Evolutionary conservation across 1,140 invertebrate species (phyloP).

Genomic region (Leucophenga varia): DNA sequence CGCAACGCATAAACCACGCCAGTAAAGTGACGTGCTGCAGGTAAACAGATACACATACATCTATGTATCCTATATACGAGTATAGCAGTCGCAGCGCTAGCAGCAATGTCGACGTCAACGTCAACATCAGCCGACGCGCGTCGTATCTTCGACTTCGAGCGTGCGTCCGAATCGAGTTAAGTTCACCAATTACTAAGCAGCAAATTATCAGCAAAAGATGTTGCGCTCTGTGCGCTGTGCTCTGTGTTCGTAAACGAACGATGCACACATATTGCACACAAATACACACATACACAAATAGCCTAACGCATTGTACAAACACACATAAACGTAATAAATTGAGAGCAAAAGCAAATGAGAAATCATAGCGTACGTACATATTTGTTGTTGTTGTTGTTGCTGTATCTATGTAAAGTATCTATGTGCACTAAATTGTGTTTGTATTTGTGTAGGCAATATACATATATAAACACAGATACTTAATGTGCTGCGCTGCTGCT

Average conservation of each 20-base stretch:
- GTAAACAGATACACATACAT: too few species aligned
- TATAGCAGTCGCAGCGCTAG: slow-evolving; percentile 10
- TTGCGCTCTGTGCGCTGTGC: slow-evolving; percentile 21
- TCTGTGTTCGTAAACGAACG: slow-evolving; percentile 9
- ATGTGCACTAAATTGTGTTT: slow-evolving; percentile 19
- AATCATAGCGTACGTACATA: too few species aligned
- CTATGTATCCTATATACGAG: too few species aligned
- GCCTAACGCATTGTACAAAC: too few species aligned
- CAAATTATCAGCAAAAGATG: slow-evolving; percentile 33
- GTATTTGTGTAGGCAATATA: slow-evolving; percentile 9
- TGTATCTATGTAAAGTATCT: slow-evolving; percentile 45
- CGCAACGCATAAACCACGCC: too few species aligned
- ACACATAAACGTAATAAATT: too few species aligned
- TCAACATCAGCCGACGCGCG: neutral
- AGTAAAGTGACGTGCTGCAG: too few species aligned
- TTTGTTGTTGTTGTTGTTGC: neutral
- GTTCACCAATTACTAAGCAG: slow-evolving; percentile 40
- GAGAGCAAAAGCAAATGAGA: too few species aligned
- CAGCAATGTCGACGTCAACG: slow-evolving; percentile 3
- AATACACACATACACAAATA: slow-evolving; percentile 4
- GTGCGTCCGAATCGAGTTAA: neutral
- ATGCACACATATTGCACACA: slow-evolving; percentile 14
- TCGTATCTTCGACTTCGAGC: too few species aligned
- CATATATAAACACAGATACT: slow-evolving; percentile 4
- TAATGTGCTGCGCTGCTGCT: slow-evolving; percentile 12